A percentile compares a stretch with the other conserved stretches of the same genome.
Conservation (phyloP, 2,797 vertebrate genomes). For the Thaleichthys pacificus region DNA sequence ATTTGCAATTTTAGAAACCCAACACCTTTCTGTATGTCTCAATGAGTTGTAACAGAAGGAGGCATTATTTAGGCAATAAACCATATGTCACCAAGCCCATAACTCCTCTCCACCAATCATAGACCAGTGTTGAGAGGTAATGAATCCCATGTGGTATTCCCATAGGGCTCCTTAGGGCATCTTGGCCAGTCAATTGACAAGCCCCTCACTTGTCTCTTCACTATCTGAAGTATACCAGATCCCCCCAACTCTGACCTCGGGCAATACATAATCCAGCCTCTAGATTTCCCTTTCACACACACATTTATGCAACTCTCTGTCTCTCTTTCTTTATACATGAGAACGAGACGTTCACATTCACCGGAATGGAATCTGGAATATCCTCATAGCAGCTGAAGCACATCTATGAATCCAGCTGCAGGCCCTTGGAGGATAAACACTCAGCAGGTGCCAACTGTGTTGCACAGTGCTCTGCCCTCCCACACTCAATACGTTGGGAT, state of each 20-base stretch:
- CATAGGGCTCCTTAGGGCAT: background rate
- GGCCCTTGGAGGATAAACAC: constrained; percentile 17
- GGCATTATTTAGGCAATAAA: background rate
- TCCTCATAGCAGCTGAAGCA: constrained; percentile 24
- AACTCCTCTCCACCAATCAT: background rate
- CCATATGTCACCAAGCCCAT: too few species aligned
- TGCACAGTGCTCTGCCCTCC: background rate
- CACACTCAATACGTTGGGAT: constrained; percentile 12
- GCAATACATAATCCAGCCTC: too few species aligned
- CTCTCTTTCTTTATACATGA: background rate
- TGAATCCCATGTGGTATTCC: background rate
- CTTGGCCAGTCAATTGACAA: background rate
- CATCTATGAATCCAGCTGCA: constrained; percentile 39
- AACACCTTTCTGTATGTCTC: background rate
- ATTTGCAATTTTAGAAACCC: background rate
- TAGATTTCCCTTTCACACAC: constrained; percentile 10
- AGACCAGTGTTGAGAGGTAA: background rate
- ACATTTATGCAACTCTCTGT: background rate
- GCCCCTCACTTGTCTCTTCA: background rate
- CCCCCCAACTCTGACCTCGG: constrained; percentile 13
- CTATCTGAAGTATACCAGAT: constrained; percentile 6
- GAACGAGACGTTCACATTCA: background rate
- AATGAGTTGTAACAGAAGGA: background rate
- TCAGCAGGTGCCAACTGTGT: constrained; percentile 34
- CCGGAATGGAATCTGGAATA: background rate